A percentile compares a stretch with the other conserved stretches of the same genome.
phyloP scores from a whole-genome alignment of 2,113 vertebrate genomes.

The Forbesichthys papilliferus region DNA sequence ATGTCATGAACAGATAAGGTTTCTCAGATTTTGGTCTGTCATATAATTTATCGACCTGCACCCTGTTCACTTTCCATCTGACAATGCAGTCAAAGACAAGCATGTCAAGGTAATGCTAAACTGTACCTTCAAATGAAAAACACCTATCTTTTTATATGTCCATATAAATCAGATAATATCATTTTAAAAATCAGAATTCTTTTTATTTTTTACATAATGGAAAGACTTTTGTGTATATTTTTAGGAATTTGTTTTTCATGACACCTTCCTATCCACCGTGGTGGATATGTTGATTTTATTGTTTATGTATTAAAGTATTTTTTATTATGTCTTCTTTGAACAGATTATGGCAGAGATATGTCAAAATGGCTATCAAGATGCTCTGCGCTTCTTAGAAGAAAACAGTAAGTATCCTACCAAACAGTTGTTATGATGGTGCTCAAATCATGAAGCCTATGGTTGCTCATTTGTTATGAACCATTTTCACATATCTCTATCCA shows the following conservation, averaged over 20 bases:
- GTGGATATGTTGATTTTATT: background rate
- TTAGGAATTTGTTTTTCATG: too few species aligned
- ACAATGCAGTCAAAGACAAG: background rate
- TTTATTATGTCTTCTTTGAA: constrained; percentile 3
- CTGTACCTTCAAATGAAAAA: too few species aligned
- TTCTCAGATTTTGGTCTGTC: background rate
- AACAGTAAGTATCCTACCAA: constrained; percentile 79
- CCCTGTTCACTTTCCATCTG: background rate
- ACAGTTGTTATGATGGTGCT: background rate
- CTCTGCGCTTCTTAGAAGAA: constrained; percentile 84
- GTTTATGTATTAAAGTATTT: background rate
- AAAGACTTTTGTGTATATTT: too few species aligned
- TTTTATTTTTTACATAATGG: too few species aligned
- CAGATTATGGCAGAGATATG: constrained; percentile 87
- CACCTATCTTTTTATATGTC: too few species aligned
- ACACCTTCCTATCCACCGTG: too few species aligned
- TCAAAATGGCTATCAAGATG: constrained; percentile 87
- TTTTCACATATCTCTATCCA: background rate
- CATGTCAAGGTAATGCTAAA: background rate
- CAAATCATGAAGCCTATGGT: background rate
- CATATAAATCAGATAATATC: too few species aligned
- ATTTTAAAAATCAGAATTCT: too few species aligned
- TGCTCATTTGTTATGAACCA: background rate
- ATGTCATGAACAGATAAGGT: background rate
- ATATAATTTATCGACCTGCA: background rate